phyloP scores from a whole-genome alignment of 2,113 vertebrate genomes.

The Rhizomys pruinosus region DNA sequence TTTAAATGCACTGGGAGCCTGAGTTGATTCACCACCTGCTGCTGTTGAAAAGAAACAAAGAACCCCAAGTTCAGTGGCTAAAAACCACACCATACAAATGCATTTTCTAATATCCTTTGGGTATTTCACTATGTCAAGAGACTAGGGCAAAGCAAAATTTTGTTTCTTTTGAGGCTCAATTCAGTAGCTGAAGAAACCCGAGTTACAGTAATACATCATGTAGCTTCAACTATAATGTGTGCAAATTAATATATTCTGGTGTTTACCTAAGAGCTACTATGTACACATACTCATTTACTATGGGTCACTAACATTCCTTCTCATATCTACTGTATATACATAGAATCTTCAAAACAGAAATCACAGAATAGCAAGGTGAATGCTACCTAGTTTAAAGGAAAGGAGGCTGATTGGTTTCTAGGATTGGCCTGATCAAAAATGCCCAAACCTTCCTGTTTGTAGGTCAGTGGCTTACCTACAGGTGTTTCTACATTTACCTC shows the following conservation, averaged over 20 bases:
- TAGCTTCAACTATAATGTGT: neutral
- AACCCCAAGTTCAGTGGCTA: conserved; percentile 69
- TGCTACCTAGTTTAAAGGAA: neutral
- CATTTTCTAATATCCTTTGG: conserved; percentile 49
- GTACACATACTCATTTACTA: neutral
- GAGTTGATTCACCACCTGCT: conserved; percentile 90
- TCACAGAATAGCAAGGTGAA: neutral
- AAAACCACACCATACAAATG: conserved; percentile 9
- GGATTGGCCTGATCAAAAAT: neutral
- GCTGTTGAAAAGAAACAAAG: conserved; percentile 82
- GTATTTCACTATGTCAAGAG: conserved; percentile 55
- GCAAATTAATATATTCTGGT: neutral
- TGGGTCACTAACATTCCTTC: neutral
- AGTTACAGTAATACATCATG: neutral
- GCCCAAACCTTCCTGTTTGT: neutral
- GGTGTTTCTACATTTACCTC: conserved; percentile 14
- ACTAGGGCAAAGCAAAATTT: conserved; percentile 52
- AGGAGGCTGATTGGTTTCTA: neutral
- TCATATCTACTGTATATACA: neutral
- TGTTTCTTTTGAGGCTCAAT: conserved; percentile 45
- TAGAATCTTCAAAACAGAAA: neutral
- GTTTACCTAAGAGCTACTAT: conserved; percentile 9
- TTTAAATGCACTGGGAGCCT: conserved; percentile 93
- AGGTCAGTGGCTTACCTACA: neutral
- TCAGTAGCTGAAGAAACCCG: conserved; percentile 53